Percentiles rank a stretch among this genome's conserved stretches.
phyloP scores from a whole-genome alignment of 2,888 invertebrate species.

The Apomyelois bistriatella region DNA sequence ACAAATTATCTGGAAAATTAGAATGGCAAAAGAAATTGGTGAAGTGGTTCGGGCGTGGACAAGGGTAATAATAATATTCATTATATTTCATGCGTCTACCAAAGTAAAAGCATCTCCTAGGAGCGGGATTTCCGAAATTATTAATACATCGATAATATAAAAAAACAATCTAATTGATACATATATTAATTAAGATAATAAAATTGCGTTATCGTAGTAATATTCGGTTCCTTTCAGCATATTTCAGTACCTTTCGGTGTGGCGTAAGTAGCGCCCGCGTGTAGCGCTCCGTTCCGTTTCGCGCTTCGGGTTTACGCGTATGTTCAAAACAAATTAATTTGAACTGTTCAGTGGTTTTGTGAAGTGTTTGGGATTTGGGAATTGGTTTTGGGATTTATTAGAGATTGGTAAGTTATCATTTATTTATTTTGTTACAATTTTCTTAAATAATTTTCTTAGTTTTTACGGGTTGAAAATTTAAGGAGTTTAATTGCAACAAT shows the following conservation, averaged over 20 bases:
- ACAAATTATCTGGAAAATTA: too few relatives aligned
- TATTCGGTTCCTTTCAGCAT: neutral
- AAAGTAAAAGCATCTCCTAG: too few relatives aligned
- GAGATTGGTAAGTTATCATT: neutral
- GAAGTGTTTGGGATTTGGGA: neutral
- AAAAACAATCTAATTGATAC: neutral
- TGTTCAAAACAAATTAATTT: neutral
- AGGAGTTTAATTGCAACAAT: too few relatives aligned
- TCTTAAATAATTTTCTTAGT: too few relatives aligned
- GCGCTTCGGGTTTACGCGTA: neutral
- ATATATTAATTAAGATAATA: neutral
- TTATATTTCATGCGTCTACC: too few relatives aligned
- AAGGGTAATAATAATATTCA: too few relatives aligned
- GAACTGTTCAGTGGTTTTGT: neutral
- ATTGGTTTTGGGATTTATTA: neutral
- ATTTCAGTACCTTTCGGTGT: constrained; percentile 3
- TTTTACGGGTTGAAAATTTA: too few relatives aligned
- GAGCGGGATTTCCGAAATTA: too few relatives aligned
- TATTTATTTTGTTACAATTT: neutral
- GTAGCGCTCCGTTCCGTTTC: neutral
- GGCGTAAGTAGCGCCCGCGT: neutral
- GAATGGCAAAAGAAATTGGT: too few relatives aligned
- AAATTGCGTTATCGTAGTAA: neutral
- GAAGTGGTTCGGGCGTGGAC: too few relatives aligned
- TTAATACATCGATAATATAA: neutral